These are phyloP conservation scores for Melanostoma mellinum DNA, from an alignment of 2,888 invertebrate species.

Conservation along the genomic window DNA sequence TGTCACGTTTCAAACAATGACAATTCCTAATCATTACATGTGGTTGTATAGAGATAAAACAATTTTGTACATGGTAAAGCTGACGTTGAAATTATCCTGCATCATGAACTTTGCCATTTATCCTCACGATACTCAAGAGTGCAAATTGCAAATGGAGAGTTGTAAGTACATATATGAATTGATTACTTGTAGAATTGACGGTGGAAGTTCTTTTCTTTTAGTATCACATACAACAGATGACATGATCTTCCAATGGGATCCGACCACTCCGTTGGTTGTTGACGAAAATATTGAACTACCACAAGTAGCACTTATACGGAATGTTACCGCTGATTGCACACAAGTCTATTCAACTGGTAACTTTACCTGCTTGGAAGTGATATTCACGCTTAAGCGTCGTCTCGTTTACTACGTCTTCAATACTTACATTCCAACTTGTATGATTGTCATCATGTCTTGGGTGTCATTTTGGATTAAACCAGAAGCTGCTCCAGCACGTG, in stretches of 20 bases:
- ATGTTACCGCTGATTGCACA: slow-evolving; percentile 94
- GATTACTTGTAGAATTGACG: background rate
- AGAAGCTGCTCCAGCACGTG: slow-evolving; percentile 95
- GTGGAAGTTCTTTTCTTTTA: slow-evolving; percentile 80
- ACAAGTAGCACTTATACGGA: slow-evolving; percentile 92
- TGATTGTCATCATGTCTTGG: slow-evolving; percentile 98
- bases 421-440: slow-evolving; percentile 95
- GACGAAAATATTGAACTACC: slow-evolving; percentile 94
- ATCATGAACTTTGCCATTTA: slow-evolving; percentile 97
- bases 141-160: slow-evolving; percentile 96
- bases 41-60: slow-evolving; percentile 94
- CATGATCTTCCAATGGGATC: slow-evolving; percentile 94
- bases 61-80: slow-evolving; percentile 92
- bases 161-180: slow-evolving; percentile 84
- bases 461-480: slow-evolving; percentile 98
- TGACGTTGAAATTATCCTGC: slow-evolving; percentile 93
- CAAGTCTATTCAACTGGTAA: slow-evolving; percentile 87
- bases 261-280: slow-evolving; percentile 92
- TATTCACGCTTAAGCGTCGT: slow-evolving; percentile 93
- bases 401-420: slow-evolving; percentile 96
- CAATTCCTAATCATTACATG: slow-evolving; percentile 96
- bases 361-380: slow-evolving; percentile 95
- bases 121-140: slow-evolving; percentile 96
- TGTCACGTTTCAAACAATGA: slow-evolving; percentile 97
- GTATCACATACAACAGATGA: slow-evolving; percentile 95